Evolutionary conservation across 1,140 invertebrate species (phyloP).

Genomic region (Drosophila gunungcola): DNA sequence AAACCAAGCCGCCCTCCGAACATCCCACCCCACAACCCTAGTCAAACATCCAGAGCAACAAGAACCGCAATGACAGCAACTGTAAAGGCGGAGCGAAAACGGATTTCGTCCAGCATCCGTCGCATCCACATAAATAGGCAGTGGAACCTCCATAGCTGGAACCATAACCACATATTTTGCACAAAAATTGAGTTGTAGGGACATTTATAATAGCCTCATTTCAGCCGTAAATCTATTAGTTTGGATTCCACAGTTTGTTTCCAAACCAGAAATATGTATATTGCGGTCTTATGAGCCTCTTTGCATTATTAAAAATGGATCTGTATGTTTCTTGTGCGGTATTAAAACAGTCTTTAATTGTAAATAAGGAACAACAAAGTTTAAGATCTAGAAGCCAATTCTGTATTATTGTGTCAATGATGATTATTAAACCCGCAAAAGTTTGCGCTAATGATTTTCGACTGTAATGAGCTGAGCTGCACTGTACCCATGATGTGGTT

Average conservation of each 20-base stretch:
- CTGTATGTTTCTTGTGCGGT: too few relatives aligned
- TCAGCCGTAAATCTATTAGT: too few relatives aligned
- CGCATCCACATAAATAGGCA: slow-evolving; percentile 24
- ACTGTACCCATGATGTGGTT: slow-evolving; percentile 61
- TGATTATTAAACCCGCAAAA: slow-evolving; percentile 1
- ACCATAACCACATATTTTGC: neutral
- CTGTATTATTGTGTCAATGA: too few relatives aligned
- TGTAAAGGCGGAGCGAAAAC: slow-evolving; percentile 63
- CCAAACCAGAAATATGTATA: too few relatives aligned
- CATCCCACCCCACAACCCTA: slow-evolving; percentile 13
- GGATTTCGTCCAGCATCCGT: slow-evolving; percentile 64
- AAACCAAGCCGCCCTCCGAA: slow-evolving; percentile 27
- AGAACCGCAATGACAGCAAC: slow-evolving; percentile 77
- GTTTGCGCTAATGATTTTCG: neutral
- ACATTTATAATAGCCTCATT: neutral
- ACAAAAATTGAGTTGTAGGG: slow-evolving; percentile 12
- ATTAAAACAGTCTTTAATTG: too few relatives aligned
- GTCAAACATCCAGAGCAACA: slow-evolving; percentile 65
- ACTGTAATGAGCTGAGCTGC: slow-evolving; percentile 66
- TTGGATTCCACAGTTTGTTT: too few relatives aligned
- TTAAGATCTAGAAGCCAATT: too few relatives aligned
- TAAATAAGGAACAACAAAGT: too few relatives aligned
- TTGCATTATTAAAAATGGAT: too few relatives aligned
- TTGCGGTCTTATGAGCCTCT: too few relatives aligned
- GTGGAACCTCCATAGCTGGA: slow-evolving; percentile 1